phyloP scores from a whole-genome alignment of 2,113 vertebrate genomes.

The Pantherophis guttatus region DNA sequence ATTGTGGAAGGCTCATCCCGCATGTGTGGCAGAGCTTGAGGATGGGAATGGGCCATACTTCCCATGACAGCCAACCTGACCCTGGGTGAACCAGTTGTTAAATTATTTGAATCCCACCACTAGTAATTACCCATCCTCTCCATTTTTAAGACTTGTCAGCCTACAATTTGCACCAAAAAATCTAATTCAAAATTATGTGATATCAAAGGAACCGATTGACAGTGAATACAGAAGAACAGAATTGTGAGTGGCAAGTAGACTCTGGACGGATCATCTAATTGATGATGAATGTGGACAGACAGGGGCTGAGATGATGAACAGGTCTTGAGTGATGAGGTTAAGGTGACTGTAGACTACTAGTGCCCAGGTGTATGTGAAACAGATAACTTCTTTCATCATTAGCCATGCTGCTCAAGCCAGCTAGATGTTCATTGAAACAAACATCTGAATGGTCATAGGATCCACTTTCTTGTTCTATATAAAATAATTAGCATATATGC shows the following conservation, averaged over 20 bases:
- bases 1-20: too few species aligned
- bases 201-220: not conserved
- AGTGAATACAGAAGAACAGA: not conserved
- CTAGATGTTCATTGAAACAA: not conserved
- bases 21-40: too few species aligned
- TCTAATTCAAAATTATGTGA: not conserved
- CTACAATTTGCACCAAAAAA: not conserved
- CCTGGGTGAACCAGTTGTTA: too few species aligned
- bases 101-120: too few species aligned
- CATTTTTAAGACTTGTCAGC: not conserved
- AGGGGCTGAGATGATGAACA: not conserved
- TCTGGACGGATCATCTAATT: not conserved
- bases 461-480: not conserved
- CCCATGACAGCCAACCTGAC: too few species aligned
- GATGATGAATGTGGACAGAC: not conserved
- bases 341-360: not conserved
- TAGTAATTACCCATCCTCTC: not conserved
- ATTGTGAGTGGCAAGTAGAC: not conserved
- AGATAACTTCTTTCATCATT: not conserved
- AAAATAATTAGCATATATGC: not conserved
- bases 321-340: not conserved
- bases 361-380: not conserved
- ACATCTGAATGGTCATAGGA: not conserved
- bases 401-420: not conserved
- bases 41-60: too few species aligned